Percentiles rank a stretch among this genome's conserved stretches.
These are phyloP conservation scores for Trichonephila clavata DNA, from an alignment of 1,140 invertebrate genomes.

Conservation along the genomic window DNA sequence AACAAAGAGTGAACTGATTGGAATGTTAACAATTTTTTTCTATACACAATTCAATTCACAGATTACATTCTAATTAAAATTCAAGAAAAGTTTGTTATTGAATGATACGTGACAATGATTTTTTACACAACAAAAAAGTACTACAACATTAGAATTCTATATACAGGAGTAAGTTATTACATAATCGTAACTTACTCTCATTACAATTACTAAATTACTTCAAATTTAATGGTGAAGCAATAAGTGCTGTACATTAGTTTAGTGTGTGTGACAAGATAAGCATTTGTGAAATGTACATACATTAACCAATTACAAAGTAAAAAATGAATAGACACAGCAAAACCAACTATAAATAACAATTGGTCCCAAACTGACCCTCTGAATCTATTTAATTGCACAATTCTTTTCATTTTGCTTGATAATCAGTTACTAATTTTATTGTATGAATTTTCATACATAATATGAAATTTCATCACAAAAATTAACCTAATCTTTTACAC, in stretches of 20 bases:
- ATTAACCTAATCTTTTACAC: no score
- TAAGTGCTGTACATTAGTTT: background rate
- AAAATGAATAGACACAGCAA: background rate
- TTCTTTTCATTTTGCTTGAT: no score
- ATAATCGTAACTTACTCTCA: background rate
- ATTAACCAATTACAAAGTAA: background rate
- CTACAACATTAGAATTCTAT: background rate
- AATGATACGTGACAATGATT: background rate
- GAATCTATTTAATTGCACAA: background rate
- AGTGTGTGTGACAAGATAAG: background rate
- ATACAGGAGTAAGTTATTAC: background rate
- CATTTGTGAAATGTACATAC: background rate
- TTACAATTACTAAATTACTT: slow-evolving; percentile 11
- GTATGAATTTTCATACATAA: no score
- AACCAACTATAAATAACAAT: background rate
- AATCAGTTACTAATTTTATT: no score
- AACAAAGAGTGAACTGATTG: background rate
- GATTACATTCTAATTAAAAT: background rate
- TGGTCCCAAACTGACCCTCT: background rate
- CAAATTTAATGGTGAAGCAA: background rate
- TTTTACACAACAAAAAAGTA: background rate
- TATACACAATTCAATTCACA: background rate
- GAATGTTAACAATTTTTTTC: slow-evolving; percentile 10
- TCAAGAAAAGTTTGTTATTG: background rate
- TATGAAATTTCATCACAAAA: no score